Evolutionary conservation across 2,797 vertebrate species (phyloP).

Genomic region (Poecilia velifera): DNA sequence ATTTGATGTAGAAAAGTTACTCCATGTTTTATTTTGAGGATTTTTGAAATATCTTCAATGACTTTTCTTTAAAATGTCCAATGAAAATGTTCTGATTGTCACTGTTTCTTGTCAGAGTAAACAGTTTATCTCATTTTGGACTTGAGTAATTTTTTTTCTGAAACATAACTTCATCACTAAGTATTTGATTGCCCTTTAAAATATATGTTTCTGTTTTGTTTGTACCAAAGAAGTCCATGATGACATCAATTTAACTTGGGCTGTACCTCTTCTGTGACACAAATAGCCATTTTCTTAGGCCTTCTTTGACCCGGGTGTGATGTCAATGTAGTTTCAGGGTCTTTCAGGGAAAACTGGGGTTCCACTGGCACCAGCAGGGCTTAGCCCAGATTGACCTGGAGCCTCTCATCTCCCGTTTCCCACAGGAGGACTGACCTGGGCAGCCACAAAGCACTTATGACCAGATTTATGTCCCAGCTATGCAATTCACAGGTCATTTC

Average conservation of each 20-base stretch:
- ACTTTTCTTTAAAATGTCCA: background rate
- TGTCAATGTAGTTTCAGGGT: conserved; percentile 23
- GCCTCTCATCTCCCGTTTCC: conserved; percentile 70
- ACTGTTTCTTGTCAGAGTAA: background rate
- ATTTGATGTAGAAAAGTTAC: background rate
- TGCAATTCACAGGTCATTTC: conserved; percentile 21
- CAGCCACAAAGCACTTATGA: conserved; percentile 59
- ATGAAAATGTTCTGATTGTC: background rate
- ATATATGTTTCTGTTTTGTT: background rate
- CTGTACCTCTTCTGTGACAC: background rate
- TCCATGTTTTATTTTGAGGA: background rate
- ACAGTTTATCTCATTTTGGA: background rate
- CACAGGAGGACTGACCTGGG: conserved; percentile 69
- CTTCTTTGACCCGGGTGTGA: conserved; percentile 49
- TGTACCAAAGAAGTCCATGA: background rate
- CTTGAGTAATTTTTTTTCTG: background rate
- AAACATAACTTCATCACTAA: background rate
- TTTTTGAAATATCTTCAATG: background rate
- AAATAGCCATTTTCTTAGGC: background rate
- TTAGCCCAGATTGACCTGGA: conserved; percentile 66
- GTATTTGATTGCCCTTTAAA: background rate
- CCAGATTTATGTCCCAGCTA: conserved; percentile 71
- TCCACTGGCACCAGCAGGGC: conserved; percentile 71
- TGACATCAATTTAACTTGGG: background rate
- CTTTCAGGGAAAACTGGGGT: conserved; percentile 47